phyloP scores from a whole-genome alignment of 2,888 invertebrate genomes.

The Latrodectus elegans region DNA sequence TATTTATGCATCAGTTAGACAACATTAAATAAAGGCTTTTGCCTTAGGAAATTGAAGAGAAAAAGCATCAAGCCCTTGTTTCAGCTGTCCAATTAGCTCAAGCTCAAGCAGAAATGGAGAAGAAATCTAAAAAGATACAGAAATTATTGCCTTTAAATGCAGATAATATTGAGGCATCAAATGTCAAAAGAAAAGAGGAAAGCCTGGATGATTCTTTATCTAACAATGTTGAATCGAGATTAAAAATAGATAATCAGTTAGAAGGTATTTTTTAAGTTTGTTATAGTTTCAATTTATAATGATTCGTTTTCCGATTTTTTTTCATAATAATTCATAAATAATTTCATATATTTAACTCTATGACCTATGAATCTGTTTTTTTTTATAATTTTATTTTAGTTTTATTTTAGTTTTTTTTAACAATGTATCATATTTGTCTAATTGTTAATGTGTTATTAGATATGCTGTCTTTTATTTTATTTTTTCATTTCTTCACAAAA shows the following conservation, averaged over 20 bases:
- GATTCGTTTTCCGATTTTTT: not conserved
- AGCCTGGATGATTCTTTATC: conserved; percentile 12
- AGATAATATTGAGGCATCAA: conserved; percentile 1
- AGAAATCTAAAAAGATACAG: conserved; percentile 58
- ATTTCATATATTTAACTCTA: not conserved
- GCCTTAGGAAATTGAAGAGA: conserved; percentile 81
- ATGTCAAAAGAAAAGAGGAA: not conserved
- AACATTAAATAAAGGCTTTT: not conserved
- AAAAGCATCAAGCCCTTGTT: conserved; percentile 84
- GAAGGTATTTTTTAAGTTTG: conserved; percentile 3
- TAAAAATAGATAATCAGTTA: conserved; percentile 19
- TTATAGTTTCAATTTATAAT: not conserved
- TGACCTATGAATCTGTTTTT: not conserved
- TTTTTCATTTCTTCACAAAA: no score
- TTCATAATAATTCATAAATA: not conserved
- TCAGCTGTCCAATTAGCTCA: conserved; percentile 86
- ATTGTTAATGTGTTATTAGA: no score
- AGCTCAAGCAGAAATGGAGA: conserved; percentile 73
- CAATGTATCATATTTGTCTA: no score
- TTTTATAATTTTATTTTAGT: not conserved
- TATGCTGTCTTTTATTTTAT: no score
- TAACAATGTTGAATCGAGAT: conserved; percentile 28
- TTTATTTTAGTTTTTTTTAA: not conserved
- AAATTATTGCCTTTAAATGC: conserved; percentile 37
- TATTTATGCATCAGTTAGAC: no score